A percentile compares a stretch with the other conserved stretches of the same genome.
These are phyloP conservation scores for Tinamus guttatus DNA, from an alignment of 2,113 vertebrate species.

Conservation along the genomic window DNA sequence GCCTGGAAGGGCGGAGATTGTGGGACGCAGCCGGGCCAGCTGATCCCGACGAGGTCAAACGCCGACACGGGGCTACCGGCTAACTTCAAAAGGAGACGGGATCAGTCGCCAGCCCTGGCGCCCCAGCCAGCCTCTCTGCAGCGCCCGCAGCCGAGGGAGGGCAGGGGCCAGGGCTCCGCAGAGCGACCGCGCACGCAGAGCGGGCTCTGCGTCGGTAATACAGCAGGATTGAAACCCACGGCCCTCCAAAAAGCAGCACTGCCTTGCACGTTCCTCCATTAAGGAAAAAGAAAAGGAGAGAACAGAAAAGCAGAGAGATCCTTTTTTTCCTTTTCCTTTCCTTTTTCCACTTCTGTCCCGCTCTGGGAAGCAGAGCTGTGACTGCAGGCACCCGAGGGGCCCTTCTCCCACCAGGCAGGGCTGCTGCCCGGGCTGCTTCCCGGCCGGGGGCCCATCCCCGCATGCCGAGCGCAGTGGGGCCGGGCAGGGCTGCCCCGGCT, in stretches of 20 bases:
- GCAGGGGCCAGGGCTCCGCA: neutral
- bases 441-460: neutral
- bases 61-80: neutral
- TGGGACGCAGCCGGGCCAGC: neutral
- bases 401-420: neutral
- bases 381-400: neutral
- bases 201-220: no score
- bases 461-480: no score
- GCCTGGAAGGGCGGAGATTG: neutral
- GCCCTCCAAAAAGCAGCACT: neutral
- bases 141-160: no score
- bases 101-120: fast-evolving
- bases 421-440: neutral
- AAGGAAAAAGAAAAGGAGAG: neutral
- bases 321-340: neutral
- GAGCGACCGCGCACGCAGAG: fast-evolving
- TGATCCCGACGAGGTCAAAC: neutral
- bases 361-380: fast-evolving
- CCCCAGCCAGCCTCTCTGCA: neutral
- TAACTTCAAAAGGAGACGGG: neutral
- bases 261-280: neutral
- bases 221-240: neutral
- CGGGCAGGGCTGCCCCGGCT: no score
- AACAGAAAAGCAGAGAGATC: no score
- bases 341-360: neutral